phyloP scores from a whole-genome alignment of 2,113 vertebrate genomes.

The Laticauda laticaudata region DNA sequence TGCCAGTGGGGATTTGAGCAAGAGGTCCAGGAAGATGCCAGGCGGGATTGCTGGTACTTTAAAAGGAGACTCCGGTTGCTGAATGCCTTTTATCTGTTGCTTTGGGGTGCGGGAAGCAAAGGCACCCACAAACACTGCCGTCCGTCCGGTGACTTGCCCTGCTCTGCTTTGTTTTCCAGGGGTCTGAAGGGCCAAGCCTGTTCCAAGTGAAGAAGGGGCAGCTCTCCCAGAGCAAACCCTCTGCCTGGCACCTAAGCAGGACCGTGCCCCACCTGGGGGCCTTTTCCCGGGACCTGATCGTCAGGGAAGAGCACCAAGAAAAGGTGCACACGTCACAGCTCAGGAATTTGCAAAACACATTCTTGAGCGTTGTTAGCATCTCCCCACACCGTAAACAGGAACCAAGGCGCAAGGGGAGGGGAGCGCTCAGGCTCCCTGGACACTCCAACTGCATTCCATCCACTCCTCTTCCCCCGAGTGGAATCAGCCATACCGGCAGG shows the following conservation, averaged over 20 bases:
- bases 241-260: background rate
- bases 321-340: conserved; percentile 57
- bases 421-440: background rate
- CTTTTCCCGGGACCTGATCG: conserved; percentile 9
- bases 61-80: background rate
- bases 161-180: conserved; percentile 54
- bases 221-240: background rate
- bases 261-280: conserved; percentile 13
- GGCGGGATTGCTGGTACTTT: background rate
- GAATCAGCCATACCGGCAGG: fast-evolving
- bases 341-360: conserved; percentile 66
- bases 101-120: conserved; percentile 4
- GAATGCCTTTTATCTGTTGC: background rate
- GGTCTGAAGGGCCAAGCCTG: background rate
- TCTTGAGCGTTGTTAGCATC: conserved; percentile 52
- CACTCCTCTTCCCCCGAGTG: background rate
- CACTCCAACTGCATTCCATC: background rate
- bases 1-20: background rate
- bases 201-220: background rate
- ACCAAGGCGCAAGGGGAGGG: conserved; percentile 16
- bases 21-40: background rate
- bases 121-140: background rate
- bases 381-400: conserved; percentile 50
- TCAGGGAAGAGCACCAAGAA: conserved; percentile 12
- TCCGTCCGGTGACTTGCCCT: background rate